Evolutionary conservation across 2,797 vertebrate species (phyloP).

Genomic region (Orientallactaga sibirica): DNA sequence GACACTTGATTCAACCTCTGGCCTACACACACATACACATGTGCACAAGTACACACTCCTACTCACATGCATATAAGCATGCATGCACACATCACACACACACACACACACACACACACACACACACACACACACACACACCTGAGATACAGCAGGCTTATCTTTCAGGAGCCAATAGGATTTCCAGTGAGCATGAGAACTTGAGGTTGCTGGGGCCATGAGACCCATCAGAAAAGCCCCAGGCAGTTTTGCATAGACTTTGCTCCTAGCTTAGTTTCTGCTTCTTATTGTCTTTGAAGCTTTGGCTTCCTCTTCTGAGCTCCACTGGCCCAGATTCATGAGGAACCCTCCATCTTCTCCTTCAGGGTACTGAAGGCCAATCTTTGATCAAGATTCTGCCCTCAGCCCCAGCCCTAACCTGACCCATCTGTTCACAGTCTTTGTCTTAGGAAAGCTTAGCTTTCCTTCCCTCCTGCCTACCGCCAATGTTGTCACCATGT

Average conservation of each 20-base stretch:
- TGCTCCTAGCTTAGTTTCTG: neutral
- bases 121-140: too few species aligned
- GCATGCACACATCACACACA: too few species aligned
- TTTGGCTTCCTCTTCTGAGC: neutral
- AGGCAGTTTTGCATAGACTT: neutral
- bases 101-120: too few species aligned
- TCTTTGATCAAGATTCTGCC: neutral
- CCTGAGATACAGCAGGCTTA: neutral
- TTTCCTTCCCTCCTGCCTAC: neutral
- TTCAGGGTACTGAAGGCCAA: neutral
- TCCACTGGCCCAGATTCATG: too few species aligned
- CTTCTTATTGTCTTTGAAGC: neutral
- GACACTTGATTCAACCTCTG: too few species aligned
- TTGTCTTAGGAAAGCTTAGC: neutral
- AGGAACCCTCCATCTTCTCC: neutral
- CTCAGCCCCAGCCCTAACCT: neutral
- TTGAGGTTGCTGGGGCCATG: neutral
- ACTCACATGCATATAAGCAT: too few species aligned
- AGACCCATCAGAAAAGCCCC: neutral
- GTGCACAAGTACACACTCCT: too few species aligned
- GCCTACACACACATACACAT: too few species aligned
- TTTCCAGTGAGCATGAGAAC: neutral
- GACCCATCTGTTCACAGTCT: too few species aligned
- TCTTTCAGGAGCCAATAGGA: neutral
- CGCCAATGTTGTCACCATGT: accelerated